A percentile compares a stretch with the other conserved stretches of the same genome.
These are phyloP conservation scores for Chloroceryle inda DNA, from an alignment of 2,797 vertebrate species.

Conservation along the genomic window DNA sequence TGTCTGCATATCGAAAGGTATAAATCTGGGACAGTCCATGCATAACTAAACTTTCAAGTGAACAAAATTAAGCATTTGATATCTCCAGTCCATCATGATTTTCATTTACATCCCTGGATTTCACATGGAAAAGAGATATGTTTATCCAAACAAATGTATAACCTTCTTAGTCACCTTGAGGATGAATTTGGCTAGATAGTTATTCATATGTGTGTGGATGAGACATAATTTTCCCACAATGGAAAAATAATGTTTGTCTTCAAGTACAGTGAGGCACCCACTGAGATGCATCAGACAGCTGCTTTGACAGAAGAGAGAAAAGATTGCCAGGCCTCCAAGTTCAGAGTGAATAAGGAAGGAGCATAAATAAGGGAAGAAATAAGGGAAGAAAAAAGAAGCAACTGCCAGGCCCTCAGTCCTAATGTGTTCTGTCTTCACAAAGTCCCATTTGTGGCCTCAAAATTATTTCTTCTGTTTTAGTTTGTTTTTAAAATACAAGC, in stretches of 20 bases:
- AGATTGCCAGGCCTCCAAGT: not conserved
- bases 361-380: constrained; percentile 15
- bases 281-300: not conserved
- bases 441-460: constrained; percentile 49
- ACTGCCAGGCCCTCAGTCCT: not conserved
- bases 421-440: constrained; percentile 46
- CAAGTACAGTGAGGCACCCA: not conserved
- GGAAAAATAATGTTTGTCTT: constrained; percentile 16
- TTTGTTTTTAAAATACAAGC: constrained; percentile 65
- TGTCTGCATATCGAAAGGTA: not conserved
- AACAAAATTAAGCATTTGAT: not conserved
- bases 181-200: not conserved
- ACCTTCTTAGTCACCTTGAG: not conserved
- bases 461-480: constrained; percentile 62
- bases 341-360: constrained; percentile 5
- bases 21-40: not conserved
- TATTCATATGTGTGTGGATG: not conserved
- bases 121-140: not conserved
- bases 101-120: not conserved
- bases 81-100: not conserved
- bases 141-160: not conserved
- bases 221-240: not conserved
- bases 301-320: not conserved
- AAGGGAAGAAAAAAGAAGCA: not conserved
- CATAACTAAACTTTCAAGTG: not conserved